Percentiles rank a stretch among this genome's conserved stretches.
Conservation (phyloP, 2,797 vertebrate genomes). For the Stomatorhinus walkeri region DNA sequence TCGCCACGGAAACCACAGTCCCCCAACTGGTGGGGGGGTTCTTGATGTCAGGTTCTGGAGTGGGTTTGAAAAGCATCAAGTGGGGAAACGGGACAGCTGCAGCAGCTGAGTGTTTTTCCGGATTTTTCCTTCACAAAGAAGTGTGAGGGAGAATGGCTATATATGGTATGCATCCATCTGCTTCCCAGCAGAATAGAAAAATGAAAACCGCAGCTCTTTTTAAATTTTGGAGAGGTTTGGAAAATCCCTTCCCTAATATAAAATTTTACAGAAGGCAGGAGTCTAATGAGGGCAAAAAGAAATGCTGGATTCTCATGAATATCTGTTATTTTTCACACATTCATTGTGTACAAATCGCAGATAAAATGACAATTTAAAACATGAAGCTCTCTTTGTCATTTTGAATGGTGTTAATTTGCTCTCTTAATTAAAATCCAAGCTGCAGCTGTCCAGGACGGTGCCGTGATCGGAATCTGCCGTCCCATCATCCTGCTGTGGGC, state of each 20-base stretch:
- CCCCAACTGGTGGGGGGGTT: constrained; percentile 23
- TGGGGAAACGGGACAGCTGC: not conserved
- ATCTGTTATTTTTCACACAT: not conserved
- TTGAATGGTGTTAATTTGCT: not conserved
- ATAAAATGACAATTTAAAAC: not conserved
- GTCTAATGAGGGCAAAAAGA: not conserved
- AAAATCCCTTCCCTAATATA: not conserved
- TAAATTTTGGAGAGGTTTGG: not conserved
- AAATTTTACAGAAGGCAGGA: not conserved
- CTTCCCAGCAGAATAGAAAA: not conserved
- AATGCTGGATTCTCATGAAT: not conserved
- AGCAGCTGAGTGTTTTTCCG: not conserved
- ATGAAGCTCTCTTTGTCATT: not conserved
- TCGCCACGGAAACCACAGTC: constrained; percentile 42
- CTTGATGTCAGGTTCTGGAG: constrained; percentile 17
- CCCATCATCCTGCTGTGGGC: no score
- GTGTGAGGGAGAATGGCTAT: not conserved
- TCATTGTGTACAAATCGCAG: not conserved
- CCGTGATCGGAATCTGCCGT: not conserved
- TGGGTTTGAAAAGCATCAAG: not conserved
- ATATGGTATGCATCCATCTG: not conserved
- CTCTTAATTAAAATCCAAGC: not conserved
- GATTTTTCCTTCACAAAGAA: not conserved
- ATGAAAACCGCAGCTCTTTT: not conserved
- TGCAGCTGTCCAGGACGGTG: not conserved